phyloP scores from a whole-genome alignment of 1,140 invertebrate genomes.

The Drosophila jambulina region DNA sequence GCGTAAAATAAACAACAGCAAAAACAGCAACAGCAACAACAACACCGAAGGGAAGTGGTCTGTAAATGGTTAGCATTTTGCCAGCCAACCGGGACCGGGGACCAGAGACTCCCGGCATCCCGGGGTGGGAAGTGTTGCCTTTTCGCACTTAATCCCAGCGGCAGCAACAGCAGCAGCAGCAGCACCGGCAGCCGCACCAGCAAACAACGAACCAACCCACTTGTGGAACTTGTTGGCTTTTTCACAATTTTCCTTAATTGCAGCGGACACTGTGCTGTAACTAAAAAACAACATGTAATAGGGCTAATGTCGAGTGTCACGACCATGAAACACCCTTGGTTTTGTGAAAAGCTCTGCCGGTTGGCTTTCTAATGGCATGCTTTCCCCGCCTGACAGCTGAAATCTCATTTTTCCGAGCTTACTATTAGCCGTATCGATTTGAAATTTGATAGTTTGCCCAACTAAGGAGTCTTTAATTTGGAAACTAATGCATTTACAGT shows the following conservation, averaged over 20 bases:
- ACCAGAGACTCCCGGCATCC: slow-evolving; percentile 20
- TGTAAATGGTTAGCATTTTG: slow-evolving; percentile 73
- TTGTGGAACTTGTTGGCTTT: slow-evolving; percentile 75
- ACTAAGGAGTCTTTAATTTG: background rate
- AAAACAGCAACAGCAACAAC: slow-evolving; percentile 1
- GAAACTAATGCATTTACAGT: background rate
- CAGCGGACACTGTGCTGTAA: slow-evolving; percentile 54
- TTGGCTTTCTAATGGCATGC: background rate
- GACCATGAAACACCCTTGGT: slow-evolving; percentile 18
- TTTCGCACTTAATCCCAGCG: slow-evolving; percentile 65
- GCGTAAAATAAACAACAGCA: slow-evolving; percentile 18
- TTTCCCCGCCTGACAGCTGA: background rate
- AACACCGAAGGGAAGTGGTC: slow-evolving; percentile 14
- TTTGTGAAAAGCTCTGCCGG: background rate
- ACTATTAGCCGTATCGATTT: slow-evolving; percentile 2
- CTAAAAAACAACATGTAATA: slow-evolving; percentile 32
- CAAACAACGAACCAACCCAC: slow-evolving; percentile 49
- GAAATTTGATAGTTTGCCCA: slow-evolving; percentile 8
- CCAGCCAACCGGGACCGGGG: slow-evolving; percentile 35
- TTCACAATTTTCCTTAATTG: slow-evolving; percentile 78
- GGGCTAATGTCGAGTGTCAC: slow-evolving; percentile 20
- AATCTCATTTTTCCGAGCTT: background rate
- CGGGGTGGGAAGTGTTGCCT: slow-evolving; percentile 40
- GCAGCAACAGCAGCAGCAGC: slow-evolving; percentile 26
- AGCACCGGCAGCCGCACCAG: slow-evolving; percentile 17